Conservation (phyloP, 2,888 invertebrate species). For the Clusia tigrina region DNA sequence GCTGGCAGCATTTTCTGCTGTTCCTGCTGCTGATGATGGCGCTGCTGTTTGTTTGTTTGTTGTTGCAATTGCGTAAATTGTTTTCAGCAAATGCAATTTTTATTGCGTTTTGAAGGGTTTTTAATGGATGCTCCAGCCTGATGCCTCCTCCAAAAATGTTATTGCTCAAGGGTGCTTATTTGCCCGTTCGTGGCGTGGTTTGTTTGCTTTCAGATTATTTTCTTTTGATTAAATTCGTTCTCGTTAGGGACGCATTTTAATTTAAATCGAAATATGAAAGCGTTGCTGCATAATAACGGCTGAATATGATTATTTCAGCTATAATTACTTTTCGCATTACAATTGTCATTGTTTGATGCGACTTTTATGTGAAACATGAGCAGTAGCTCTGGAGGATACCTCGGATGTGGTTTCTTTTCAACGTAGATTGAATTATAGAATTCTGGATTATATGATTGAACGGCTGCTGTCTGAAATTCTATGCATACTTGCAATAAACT, state of each 20-base stretch:
- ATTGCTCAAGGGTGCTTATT: slow-evolving; percentile 19
- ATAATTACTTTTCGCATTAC: too few relatives aligned
- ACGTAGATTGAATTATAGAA: neutral
- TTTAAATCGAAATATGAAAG: slow-evolving; percentile 9
- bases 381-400: too few relatives aligned
- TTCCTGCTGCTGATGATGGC: slow-evolving; percentile 15
- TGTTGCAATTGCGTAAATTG: slow-evolving; percentile 38
- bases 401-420: neutral
- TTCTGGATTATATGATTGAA: too few relatives aligned
- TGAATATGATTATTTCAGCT: neutral
- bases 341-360: too few relatives aligned
- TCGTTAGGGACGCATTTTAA: slow-evolving; percentile 14
- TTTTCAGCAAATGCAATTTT: slow-evolving; percentile 31
- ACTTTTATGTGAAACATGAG: too few relatives aligned
- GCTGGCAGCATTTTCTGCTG: slow-evolving; percentile 1
- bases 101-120: slow-evolving; percentile 36
- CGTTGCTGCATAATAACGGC: neutral
- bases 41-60: slow-evolving; percentile 24
- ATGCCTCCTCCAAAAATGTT: slow-evolving; percentile 23
- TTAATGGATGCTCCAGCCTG: slow-evolving; percentile 30
- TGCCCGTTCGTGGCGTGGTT: slow-evolving; percentile 18
- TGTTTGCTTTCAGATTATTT: slow-evolving; percentile 27
- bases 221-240: slow-evolving; percentile 26
- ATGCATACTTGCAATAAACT: too few relatives aligned
- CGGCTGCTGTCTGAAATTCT: too few relatives aligned